Base-by-base conservation (phyloP, 2,888 invertebrate genomes). In the Psylliodes chrysocephalus region DNA sequence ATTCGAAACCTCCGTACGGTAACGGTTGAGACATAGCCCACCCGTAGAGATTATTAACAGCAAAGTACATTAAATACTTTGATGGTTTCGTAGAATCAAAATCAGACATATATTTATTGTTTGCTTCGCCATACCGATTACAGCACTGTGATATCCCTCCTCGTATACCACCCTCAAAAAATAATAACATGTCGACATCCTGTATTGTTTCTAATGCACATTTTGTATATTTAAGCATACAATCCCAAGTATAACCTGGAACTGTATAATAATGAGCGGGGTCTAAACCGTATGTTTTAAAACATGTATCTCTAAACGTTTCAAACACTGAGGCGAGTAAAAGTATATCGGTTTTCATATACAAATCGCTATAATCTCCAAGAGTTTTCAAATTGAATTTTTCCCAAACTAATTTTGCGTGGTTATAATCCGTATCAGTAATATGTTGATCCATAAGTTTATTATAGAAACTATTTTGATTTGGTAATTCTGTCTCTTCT, bases 101-200 rank as follows among this genome's bases (percentile, higher is more conserved):
- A 0, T 64, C 51, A 40, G 14, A 1, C 64, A 80, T 70, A 64
- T 78, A 81, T 64, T 73, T 77, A 67, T 82, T n/a, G n/a, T n/a
- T n/a, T n/a, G n/a, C n/a, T n/a, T n/a, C n/a, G n/a, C n/a, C n/a
- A n/a, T n/a, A n/a, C n/a, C n/a, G n/a, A n/a, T n/a, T n/a, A n/a
- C n/a, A n/a, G n/a, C n/a, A n/a, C n/a, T n/a, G n/a, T n/a, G n/a
- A n/a, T n/a, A n/a, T n/a, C n/a, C n/a, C n/a, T n/a, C n/a, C n/a
- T n/a, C n/a, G n/a, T n/a, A n/a, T n/a, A n/a, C n/a, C n/a, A n/a
- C n/a, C n/a, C n/a, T 68, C 14, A 70, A 57, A n/a, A 60, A 46
- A 60, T 30, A 60, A 14, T 15, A 54, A 18, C 22, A 53, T 60
- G 42, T 60, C 53, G 19, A 60, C n/a, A 59, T 78, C 73, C 1